Evolutionary conservation across 2,888 invertebrate species (phyloP), one percentile per base, ranked within the genome.

Genomic region (Pandemis corylana): DNA sequence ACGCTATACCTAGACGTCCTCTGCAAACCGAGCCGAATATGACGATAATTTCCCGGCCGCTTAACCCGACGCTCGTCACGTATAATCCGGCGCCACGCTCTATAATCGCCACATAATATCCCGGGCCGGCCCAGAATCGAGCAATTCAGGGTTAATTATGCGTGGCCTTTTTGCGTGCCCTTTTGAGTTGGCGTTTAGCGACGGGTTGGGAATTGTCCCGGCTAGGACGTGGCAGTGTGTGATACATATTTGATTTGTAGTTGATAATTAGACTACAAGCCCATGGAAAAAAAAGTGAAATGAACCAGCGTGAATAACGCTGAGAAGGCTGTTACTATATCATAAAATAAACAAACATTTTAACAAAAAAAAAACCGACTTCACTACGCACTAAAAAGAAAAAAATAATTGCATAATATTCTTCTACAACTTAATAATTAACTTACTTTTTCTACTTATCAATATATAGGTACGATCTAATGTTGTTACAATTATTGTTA

Each of bases 71-170:
- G 70, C 69, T 66, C 71, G 72, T 63, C 75, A 76, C 72, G 56
- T 72, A 71, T 71, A 77, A 76, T 75, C 76, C 70, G 59, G 56
- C 59, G 66, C 64, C 65, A 67, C 78, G 76, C 84, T 85, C 82
- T 84, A 84, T 88, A 89, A 89, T 88, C 87, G 81, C 83, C 86
- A 86, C 85, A 84, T 87, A 86, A 86, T 87, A 85, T 84, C 85
- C 82, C 76, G 73, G 80, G 77, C 80, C 84, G 73, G 80, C 77
- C 80, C 84, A 83, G 86, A 89, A 89, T 88, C 86, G 87, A 85
- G 81, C 89, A 84, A 87, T 88, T 84, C 87, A 81, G 82, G 84
- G 88, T 88, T 90, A 90, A 90, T 90, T 89, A 88, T 87, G 83
- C 81, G 79, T 78, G 78, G 41, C 75, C 70, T 75, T 75, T 71